Base-by-base conservation (phyloP, 2,113 vertebrate genomes). In the Tragulus kanchil region DNA sequence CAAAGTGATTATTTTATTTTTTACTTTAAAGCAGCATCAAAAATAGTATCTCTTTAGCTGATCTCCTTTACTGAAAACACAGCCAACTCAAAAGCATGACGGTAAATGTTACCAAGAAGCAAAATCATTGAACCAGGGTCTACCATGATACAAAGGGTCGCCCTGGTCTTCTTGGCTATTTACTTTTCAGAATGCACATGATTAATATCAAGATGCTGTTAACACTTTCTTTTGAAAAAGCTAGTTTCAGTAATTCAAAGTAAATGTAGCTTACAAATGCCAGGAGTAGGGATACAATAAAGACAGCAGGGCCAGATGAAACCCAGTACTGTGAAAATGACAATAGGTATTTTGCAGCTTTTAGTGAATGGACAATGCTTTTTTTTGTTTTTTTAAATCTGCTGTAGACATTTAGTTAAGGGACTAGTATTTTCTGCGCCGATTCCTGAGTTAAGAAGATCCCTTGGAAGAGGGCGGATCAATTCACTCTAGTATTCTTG, bases 191-290 rank as follows among this genome's bases (percentile, higher is more conserved):
- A 86, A 77, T 84, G 6, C 25, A 67, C 85, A 91, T 8, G 31
- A 65, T 61, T 62, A 89, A 71, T 91, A 90, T 85, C 50, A 89
- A 96, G 91, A 42, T 21, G 26, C 75, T 90, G 56, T 75, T 91
- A 91, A 89, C 56, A 61, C 78, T 86, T 91, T 52, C 82, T 89
- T 95, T 96, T 42, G 82, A 71, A 90, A 93, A 94, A 79, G 56
- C 87, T 67, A 28, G 85, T 97, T 90, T 89, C 73, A 58, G 64
- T 85, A 89, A 93, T 96, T 96, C 89, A 96, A 96, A 97, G 88
- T 84, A 71, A 81, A 89, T 31, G 54, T 45, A 79, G 77, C 36
- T 96, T 95, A 75, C 61, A 94, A 50, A 59, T 21, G 28, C 26
- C 36, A 13, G 36, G 23, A 58, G 7, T 61, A 0, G 64, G 61